Evolutionary conservation across 1,140 invertebrate species (phyloP), one percentile per base, ranked within the genome.

Genomic region (Drosophila triauraria): DNA sequence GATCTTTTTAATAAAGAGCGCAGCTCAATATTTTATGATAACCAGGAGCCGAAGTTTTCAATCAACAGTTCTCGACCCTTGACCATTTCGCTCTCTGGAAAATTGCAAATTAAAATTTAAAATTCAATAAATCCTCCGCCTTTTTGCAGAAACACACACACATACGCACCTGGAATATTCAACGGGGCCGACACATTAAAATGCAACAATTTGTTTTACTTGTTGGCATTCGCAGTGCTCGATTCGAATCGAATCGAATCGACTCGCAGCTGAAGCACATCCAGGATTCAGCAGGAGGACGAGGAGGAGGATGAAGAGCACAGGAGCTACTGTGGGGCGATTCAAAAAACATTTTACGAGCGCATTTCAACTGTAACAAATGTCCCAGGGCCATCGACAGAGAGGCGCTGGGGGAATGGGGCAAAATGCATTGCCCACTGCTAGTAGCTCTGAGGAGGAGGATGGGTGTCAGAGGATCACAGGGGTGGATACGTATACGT

Each of bases 121-220:
- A 79, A 90, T 90, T 90, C 85, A 85, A 90, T 90, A 90, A 90
- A 90, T 90, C 78, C 67, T 38, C 10, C 15, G 10, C 17, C 32
- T 20, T 27, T 25, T n/a, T 65, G 40, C 9, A 25, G 27, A 35
- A 35, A 23, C 44, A 20, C 30, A 30, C 15, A 40, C 12, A 44
- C 25, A 76, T 12, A 53, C 78, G 54, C 80, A 84, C 61, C 46
- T 65, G 60, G 50, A 81, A 64, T 65, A 71, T 65, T 69, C 44
- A 78, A 48, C 35, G 65, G 58, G 47, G 50, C 57, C 51, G 74
- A 65, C 75, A 75, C 86, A 90, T 90, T 85, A 90, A 90, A 90
- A 90, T 90, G 82, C 85, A 90, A 90, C 85, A 90, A 90, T 90
- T 90, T 90, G 83, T 90, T 85, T 82, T 90, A 85, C 86, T 90